These are phyloP conservation scores for Diachrysia chrysitis DNA, from an alignment of 2,888 invertebrate species.

Conservation along the genomic window DNA sequence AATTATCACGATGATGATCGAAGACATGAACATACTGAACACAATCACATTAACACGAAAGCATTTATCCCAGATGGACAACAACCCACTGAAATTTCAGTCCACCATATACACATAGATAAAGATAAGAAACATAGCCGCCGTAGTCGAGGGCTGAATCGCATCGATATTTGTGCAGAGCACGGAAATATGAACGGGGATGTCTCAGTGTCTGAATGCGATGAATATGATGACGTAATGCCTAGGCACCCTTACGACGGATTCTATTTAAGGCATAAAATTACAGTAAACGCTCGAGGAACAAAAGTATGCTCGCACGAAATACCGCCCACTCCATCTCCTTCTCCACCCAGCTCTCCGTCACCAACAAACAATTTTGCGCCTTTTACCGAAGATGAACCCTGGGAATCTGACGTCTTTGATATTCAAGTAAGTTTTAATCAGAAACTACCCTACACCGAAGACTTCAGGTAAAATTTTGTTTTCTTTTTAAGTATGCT, in stretches of 20 bases:
- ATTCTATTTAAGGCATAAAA: slow-evolving; percentile 82
- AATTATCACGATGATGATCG: slow-evolving; percentile 18
- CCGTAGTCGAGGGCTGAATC: slow-evolving; percentile 54
- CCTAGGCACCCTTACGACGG: slow-evolving; percentile 88
- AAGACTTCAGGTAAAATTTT: slow-evolving; percentile 49
- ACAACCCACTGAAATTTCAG: slow-evolving; percentile 59
- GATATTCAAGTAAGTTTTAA: slow-evolving; percentile 78
- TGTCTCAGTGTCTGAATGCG: slow-evolving; percentile 72
- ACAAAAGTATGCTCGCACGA: slow-evolving; percentile 84
- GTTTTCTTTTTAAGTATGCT: slow-evolving; percentile 37
- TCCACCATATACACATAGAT: slow-evolving; percentile 72
- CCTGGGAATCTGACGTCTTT: slow-evolving; percentile 59
- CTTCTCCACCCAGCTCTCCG: slow-evolving; percentile 70
- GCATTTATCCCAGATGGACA: slow-evolving; percentile 21
- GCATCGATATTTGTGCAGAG: slow-evolving; percentile 55
- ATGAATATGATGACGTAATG: slow-evolving; percentile 73
- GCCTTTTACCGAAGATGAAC: slow-evolving; percentile 58
- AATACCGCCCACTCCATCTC: slow-evolving; percentile 78
- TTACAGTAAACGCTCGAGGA: slow-evolving; percentile 79
- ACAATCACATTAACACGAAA: slow-evolving; percentile 13
- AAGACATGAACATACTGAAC: slow-evolving; percentile 23
- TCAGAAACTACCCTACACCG: slow-evolving; percentile 32
- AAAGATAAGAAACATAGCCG: slow-evolving; percentile 61
- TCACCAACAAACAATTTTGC: slow-evolving; percentile 61
- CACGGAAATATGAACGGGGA: slow-evolving; percentile 70